Conservation (phyloP, 2,888 invertebrate species). For the Drosophila subquinaria region DNA sequence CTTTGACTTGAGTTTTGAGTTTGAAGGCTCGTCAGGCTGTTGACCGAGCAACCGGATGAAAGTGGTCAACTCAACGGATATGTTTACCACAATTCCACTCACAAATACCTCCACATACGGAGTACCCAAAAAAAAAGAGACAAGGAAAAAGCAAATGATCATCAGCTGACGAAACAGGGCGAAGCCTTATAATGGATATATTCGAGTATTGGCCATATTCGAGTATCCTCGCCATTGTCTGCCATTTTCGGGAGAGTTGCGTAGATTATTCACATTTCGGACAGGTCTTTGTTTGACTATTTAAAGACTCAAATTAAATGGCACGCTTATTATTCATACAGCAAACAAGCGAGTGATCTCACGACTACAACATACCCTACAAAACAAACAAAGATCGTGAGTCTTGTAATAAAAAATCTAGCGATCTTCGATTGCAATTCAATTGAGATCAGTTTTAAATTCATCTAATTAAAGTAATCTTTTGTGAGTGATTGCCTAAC, state of each 20-base stretch:
- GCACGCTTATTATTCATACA: conserved; percentile 68
- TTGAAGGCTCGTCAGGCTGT: conserved; percentile 56
- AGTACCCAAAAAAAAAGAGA: background rate
- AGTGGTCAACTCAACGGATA: conserved; percentile 78
- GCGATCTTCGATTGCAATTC: conserved; percentile 3
- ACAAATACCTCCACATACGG: conserved; percentile 52
- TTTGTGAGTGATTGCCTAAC: conserved; percentile 26
- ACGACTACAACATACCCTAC: conserved; percentile 52
- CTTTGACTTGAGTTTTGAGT: conserved; percentile 49
- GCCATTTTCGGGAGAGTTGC: conserved; percentile 48
- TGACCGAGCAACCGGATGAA: conserved; percentile 78
- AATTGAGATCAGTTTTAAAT: conserved; percentile 2
- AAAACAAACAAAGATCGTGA: background rate
- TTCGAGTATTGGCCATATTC: conserved; percentile 9
- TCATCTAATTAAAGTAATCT: background rate
- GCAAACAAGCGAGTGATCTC: conserved; percentile 33
- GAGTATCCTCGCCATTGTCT: conserved; percentile 57
- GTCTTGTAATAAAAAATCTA: background rate
- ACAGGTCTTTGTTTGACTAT: conserved; percentile 45
- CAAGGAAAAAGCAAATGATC: conserved; percentile 32
- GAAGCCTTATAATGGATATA: conserved; percentile 49
- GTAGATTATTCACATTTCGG: conserved; percentile 44
- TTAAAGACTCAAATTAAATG: conserved; percentile 57
- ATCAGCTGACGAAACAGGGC: conserved; percentile 28
- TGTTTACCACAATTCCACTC: conserved; percentile 61